These are phyloP conservation scores for Cotesia chilonis DNA, from an alignment of 1,140 invertebrate species.

Conservation along the genomic window DNA sequence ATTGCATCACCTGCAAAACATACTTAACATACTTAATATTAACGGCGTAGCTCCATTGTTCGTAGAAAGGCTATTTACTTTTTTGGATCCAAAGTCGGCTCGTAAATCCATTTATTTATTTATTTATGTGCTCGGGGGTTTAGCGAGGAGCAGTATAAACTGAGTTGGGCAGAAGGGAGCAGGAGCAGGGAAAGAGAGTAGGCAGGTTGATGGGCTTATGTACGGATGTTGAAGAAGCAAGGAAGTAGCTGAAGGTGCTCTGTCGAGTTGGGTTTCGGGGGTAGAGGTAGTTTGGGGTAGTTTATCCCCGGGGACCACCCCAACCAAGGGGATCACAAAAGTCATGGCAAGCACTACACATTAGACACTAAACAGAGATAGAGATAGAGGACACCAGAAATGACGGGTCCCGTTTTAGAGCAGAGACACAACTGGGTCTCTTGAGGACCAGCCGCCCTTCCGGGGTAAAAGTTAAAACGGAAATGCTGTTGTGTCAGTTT, in stretches of 20 bases:
- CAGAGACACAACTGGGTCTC: conserved; percentile 43
- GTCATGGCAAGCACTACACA: conserved; percentile 45
- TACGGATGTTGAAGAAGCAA: too few relatives aligned
- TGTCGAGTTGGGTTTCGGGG: not conserved
- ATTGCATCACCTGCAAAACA: too few relatives aligned
- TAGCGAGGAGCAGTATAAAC: conserved; percentile 39
- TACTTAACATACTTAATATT: too few relatives aligned
- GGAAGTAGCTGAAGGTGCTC: not conserved
- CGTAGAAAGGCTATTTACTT: not conserved
- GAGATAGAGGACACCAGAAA: too few relatives aligned
- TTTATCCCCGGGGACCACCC: not conserved
- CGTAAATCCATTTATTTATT: conserved; percentile 64
- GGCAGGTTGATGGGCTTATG: too few relatives aligned
- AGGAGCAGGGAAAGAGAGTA: not conserved
- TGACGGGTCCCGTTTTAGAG: too few relatives aligned
- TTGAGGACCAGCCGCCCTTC: conserved; percentile 41
- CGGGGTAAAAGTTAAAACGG: conserved; percentile 50
- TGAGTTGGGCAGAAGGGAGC: conserved; percentile 17
- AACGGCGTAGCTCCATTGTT: too few relatives aligned
- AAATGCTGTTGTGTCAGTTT: conserved; percentile 60
- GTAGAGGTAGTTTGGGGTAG: not conserved
- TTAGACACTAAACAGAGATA: conserved; percentile 29
- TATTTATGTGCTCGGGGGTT: conserved; percentile 58
- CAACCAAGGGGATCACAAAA: conserved; percentile 47
- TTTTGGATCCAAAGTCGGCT: conserved; percentile 18